These are phyloP conservation scores for Myiopsitta monachus DNA, from an alignment of 2,113 vertebrate species.

Conservation along the genomic window DNA sequence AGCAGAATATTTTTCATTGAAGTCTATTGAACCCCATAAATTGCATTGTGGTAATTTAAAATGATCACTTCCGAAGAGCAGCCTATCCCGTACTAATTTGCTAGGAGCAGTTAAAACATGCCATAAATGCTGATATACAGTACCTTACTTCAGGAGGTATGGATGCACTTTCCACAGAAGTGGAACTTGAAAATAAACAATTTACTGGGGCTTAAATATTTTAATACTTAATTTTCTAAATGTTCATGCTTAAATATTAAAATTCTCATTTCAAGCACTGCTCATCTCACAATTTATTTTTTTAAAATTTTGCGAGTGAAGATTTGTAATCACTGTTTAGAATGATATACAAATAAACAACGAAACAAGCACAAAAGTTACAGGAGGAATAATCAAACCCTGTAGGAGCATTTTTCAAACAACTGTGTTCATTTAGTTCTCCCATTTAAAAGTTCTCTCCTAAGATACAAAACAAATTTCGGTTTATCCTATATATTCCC, in stretches of 20 bases:
- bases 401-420: not conserved
- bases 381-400: not conserved
- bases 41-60: not conserved
- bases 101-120: not conserved
- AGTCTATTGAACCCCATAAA: not conserved
- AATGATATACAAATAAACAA: not conserved
- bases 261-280: not conserved
- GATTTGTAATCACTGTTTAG: not conserved
- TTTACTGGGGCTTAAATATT: not conserved
- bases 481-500: rapidly evolving
- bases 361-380: not conserved
- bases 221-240: rapidly evolving
- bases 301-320: not conserved
- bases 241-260: not conserved
- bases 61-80: not conserved
- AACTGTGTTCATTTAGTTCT: not conserved
- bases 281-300: not conserved
- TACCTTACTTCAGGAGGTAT: not conserved
- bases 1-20: not conserved
- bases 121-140: not conserved
- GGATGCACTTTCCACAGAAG: not conserved
- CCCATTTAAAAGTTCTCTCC: not conserved
- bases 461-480: not conserved
- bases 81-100: not conserved
- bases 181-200: not conserved